Conservation (phyloP, 2,113 vertebrate species). For the Terrapene triunguis region DNA sequence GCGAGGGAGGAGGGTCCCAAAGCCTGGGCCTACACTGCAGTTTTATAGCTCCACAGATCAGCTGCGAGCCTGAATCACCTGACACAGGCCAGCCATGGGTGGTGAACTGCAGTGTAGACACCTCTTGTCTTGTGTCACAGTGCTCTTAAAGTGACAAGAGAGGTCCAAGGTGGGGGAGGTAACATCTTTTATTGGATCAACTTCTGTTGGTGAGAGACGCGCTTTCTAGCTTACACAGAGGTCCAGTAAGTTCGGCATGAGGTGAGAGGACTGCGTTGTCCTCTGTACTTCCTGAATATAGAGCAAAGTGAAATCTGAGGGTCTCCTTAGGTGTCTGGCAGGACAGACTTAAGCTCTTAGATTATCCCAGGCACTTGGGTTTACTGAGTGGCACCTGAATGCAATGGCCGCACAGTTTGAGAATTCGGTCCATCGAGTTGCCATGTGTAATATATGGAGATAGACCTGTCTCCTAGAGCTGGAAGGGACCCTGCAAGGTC, state of each 20-base stretch:
- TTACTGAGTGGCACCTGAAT: background rate
- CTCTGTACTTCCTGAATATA: background rate
- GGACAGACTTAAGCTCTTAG: background rate
- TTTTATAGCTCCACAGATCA: too few species aligned
- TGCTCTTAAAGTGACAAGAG: background rate
- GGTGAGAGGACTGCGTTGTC: too few species aligned
- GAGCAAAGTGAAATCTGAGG: background rate
- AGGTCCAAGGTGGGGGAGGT: background rate
- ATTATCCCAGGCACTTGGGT: background rate
- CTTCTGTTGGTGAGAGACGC: background rate
- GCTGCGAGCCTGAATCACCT: background rate
- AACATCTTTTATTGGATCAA: background rate
- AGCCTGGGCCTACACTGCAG: background rate
- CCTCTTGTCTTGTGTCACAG: background rate
- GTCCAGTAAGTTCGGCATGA: background rate
- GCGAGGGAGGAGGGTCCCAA: background rate
- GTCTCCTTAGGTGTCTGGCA: background rate
- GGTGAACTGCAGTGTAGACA: background rate
- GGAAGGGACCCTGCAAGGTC: too few species aligned
- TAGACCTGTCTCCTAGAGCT: too few species aligned
- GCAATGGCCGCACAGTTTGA: background rate
- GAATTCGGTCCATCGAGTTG: background rate
- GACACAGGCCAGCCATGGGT: background rate
- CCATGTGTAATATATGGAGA: background rate
- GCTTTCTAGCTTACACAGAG: background rate